Evolutionary conservation across 2,888 invertebrate species (phyloP), one percentile per base, ranked within the genome.

Genomic region (Uloborus plumipes): DNA sequence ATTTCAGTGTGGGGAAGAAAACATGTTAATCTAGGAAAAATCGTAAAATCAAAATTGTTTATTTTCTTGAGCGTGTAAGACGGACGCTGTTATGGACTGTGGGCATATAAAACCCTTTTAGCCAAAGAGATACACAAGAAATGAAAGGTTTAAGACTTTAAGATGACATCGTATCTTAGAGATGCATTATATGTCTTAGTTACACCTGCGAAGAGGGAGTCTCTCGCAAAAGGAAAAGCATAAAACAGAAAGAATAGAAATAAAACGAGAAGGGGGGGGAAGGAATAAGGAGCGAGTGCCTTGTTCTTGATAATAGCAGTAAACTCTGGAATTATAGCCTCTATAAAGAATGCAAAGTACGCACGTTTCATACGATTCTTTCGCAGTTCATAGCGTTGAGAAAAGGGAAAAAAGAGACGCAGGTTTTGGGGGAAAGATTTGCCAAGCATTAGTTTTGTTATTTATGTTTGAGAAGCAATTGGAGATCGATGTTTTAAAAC

Each of bases 41-140:
- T 71, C 77, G 77, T 77, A 70, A 77, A 77, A 77, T 77, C 77
- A 77, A 77, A 77, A 70, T 70, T 70, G 70, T 77, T 77, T 77
- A 77, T 77, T 62, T 64, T 77, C 77, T 77, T 77, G 31, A 70
- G 61, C 47, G 70, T 69, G 69, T 67, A 69, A 53, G 69, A 22
- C 53, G 62, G 61, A 26, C 64, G 16, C 49, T 71, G 66, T 71
- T 77, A 70, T 64, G 70, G 61, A 77, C 77, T 70, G 55, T 50
- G 58, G 70, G 65, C 62, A 77, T 59, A 77, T 77, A 77, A 77
- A 77, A 77, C 26, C 64, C 64, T 64, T 77, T 77, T 77, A 77
- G 71, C 66, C 55, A 20, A 53, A 47, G 53, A 62, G 71, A 77
- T 77, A 70, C 77, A 77, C 71, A 77, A 70, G 77, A 77, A 77